Conservation (phyloP, 2,113 vertebrate genomes). For the Phylloscopus whistleri region DNA sequence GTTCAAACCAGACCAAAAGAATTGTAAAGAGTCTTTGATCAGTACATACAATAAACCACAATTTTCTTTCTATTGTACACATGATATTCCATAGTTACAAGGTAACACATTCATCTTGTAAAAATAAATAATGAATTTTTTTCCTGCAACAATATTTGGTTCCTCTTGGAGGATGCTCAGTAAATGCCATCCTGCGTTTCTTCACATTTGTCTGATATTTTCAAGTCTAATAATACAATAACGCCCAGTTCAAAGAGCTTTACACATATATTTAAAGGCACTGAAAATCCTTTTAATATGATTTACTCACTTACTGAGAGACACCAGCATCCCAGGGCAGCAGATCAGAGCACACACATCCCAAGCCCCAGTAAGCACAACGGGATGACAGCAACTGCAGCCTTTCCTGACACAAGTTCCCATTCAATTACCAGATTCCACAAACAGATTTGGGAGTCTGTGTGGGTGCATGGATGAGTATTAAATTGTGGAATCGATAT, state of each 20-base stretch:
- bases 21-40: neutral
- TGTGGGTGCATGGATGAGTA: neutral
- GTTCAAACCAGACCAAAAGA: slow-evolving; percentile 1
- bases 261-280: neutral
- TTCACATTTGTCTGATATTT: neutral
- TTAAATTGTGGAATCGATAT: neutral
- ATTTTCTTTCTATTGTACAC: neutral
- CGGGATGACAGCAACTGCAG: neutral
- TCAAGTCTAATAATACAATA: neutral
- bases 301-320: neutral
- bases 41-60: neutral
- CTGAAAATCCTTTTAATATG: neutral
- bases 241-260: neutral
- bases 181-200: neutral
- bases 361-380: neutral
- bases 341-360: neutral
- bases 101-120: neutral
- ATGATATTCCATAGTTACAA: neutral
- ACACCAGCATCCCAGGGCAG: neutral
- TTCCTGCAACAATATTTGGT: neutral
- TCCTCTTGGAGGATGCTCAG: neutral
- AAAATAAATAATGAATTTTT: neutral
- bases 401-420: neutral
- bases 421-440: neutral
- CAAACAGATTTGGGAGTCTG: neutral